These are phyloP conservation scores for Drosophila greeni DNA, from an alignment of 2,888 invertebrate genomes.

Conservation along the genomic window DNA sequence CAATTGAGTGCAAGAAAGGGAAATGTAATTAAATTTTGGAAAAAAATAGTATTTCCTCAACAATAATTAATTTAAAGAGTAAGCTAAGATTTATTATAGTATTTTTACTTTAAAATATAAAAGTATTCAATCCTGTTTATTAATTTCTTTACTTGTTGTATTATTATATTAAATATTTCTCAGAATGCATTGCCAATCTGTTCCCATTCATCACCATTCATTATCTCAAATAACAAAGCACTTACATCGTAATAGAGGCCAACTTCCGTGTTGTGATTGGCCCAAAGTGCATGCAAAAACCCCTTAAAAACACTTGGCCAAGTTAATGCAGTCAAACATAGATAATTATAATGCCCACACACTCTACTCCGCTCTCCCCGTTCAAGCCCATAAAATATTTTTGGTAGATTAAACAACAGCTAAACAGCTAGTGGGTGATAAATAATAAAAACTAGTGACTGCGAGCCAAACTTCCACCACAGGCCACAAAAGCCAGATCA, in stretches of 20 bases:
- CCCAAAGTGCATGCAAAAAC: slow-evolving; percentile 13
- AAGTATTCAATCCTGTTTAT: not conserved
- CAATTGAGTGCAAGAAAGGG: too few relatives aligned
- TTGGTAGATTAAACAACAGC: slow-evolving; percentile 52
- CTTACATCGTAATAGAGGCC: slow-evolving; percentile 13
- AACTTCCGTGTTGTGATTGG: slow-evolving; percentile 7
- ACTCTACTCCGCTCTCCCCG: not conserved
- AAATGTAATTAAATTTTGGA: not conserved
- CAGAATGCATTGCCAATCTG: not conserved
- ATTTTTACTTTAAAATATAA: not conserved
- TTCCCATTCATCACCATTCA: not conserved
- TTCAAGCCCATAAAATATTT: slow-evolving; percentile 52
- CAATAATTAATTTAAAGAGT: not conserved
- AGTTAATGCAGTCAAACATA: slow-evolving; percentile 35
- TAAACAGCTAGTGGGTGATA: slow-evolving; percentile 49
- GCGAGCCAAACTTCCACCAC: slow-evolving; percentile 21
- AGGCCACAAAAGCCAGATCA: slow-evolving; percentile 32
- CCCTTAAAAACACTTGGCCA: slow-evolving; percentile 18
- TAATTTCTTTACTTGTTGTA: not conserved
- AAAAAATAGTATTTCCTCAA: not conserved
- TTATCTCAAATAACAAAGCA: slow-evolving; percentile 2
- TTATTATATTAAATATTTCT: too few relatives aligned
- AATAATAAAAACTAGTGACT: slow-evolving; percentile 62
- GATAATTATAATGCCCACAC: slow-evolving; percentile 54
- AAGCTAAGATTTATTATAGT: not conserved